Evolutionary conservation across 2,888 invertebrate genomes (phyloP), one percentile per base, ranked within the genome.

Genomic region (Philaethria dido): DNA sequence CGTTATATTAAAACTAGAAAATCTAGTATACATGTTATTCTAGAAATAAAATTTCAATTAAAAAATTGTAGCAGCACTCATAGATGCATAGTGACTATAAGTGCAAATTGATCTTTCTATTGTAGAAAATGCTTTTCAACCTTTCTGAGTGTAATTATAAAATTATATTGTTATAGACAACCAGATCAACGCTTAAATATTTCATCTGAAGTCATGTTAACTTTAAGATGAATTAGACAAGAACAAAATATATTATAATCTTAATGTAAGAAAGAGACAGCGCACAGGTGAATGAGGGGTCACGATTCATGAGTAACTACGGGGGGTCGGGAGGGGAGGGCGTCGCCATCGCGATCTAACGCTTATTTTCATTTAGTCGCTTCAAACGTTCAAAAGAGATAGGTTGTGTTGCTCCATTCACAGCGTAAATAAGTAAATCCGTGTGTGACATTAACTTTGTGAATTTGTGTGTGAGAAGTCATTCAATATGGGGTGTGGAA

Each of bases 401-500:
- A 75, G 80, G 74, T 72, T 73, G 74, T 74, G 72, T 73, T 69
- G 77, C 71, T 75, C 73, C 74, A 69, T 69, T 75, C 70, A 76
- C 78, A 78, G 60, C 66, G 71, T 82, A 84, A 81, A 79, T 78
- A 79, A 80, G 73, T 75, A 76, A 75, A 76, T 74, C 78, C 87
- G 89, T 88, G 90, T 79, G 89, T 89, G 88, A 78, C 73, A 74
- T 74, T 71, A 78, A 77, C 80, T 84, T n/a, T 83, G 87, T 84
- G 85, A 80, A 86, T 86, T 79, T 86, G 78, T 88, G 82, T 86
- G 87, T 87, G 84, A 85, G 62, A 76, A 71, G 77, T 70, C 78
- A 75, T 79, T 83, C 84, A 93, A 89, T 82, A 95, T 95, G 94
- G 94, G 94, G 92, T 95, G 95, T 88, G 95, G 95, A 84, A 95